phyloP scores from a whole-genome alignment of 2,113 vertebrate species.

The Entomyzon cyanotis region DNA sequence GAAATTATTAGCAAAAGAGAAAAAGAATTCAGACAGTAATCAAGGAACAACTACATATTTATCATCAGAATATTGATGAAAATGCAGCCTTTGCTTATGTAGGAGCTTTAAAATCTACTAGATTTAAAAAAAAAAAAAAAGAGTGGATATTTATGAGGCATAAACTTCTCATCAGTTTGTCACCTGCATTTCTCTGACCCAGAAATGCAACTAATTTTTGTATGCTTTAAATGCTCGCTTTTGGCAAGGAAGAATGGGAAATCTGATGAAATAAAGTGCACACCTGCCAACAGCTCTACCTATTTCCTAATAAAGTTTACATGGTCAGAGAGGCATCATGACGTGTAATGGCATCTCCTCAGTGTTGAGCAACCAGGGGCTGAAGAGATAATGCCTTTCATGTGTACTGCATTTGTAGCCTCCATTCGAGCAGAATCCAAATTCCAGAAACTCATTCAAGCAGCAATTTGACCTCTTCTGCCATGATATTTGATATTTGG shows the following conservation, averaged over 20 bases:
- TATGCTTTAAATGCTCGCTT: neutral
- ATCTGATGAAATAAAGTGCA: neutral
- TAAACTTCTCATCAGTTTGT: neutral
- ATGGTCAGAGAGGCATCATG: neutral
- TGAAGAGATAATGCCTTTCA: neutral
- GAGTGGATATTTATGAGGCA: neutral
- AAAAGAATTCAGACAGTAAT: neutral
- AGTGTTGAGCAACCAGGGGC: neutral
- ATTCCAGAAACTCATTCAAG: neutral
- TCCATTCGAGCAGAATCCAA: neutral
- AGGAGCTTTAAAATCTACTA: neutral
- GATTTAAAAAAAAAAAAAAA: neutral
- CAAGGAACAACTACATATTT: neutral
- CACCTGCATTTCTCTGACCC: neutral
- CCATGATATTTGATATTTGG: neutral
- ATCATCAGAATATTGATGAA: neutral
- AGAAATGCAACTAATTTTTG: neutral
- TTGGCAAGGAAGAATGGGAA: neutral
- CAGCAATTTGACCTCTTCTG: neutral
- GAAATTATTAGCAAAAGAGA: neutral
- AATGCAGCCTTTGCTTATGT: neutral
- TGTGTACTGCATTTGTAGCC: fast-evolving
- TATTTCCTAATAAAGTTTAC: neutral
- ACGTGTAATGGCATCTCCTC: neutral
- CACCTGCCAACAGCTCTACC: neutral